Base-by-base conservation (phyloP, 2,113 vertebrate genomes). In the Lutjanus erythropterus region DNA sequence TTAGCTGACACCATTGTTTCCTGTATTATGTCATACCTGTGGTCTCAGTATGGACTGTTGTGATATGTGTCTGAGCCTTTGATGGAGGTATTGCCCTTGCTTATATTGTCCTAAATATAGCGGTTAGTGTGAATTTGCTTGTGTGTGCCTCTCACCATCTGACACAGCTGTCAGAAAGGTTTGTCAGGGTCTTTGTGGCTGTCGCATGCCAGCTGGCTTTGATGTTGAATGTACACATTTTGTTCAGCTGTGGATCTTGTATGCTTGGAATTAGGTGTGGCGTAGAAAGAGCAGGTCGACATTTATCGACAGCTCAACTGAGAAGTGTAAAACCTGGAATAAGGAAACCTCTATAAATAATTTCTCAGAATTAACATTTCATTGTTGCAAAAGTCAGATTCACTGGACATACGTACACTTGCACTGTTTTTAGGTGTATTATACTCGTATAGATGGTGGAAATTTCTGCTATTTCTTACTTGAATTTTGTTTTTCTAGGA, bases 81-180 rank as follows among this genome's bases (percentile, higher is more conserved):
- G 64, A 83, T 79, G 56, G 50, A 31, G 27, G 66, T 66, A 6
- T 69, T 52, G 41, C 7, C 53, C 59, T 64, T 69, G 59, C 39
- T 81, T 78, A 56, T 67, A 52, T 71, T 42, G 23, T 19, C 80
- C 84, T 91, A 88, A 87, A 87, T 87, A 81, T 85, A 88, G 87
- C 44, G 31, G 47, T 71, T 58, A 67, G 67, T 78, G 31, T 69
- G 75, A 83, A 62, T 75, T 75, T 53, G 44, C 64, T 81, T 71
- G 60, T 46, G 41, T 64, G 74, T 53, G 79, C 75, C 78, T 78
- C 53, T 84, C 59, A 61, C 53, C 44, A 50, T 86, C 58, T 49
- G 68, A 81, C 84, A 58, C 84, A 85, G 88, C 83, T 88, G 88
- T 83, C 85, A 64, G 67, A 64, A 35, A 39, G 64, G 79, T 72